Percentiles rank a stretch among this genome's conserved stretches.
phyloP scores from a whole-genome alignment of 2,888 invertebrate genomes.

The Melinaea menophilus region DNA sequence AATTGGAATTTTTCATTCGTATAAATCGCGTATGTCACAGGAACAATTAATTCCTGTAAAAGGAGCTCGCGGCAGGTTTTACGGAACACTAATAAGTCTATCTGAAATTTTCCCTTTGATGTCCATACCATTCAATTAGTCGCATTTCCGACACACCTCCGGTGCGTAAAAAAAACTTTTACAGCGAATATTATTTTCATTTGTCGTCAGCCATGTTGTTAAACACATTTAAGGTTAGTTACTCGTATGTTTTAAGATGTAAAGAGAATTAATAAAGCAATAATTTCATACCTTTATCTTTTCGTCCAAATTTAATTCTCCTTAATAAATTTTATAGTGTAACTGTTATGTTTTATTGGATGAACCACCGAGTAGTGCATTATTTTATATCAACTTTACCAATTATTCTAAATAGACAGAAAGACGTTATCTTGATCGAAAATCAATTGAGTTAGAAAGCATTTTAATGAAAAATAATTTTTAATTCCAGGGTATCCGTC shows the following conservation, averaged over 20 bases:
- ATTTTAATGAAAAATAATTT: too few relatives aligned
- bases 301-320: too few relatives aligned
- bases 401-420: too few relatives aligned
- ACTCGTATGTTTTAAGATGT: background rate
- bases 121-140: constrained; percentile 16
- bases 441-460: too few relatives aligned
- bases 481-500: constrained; percentile 85
- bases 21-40: background rate
- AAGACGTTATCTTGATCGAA: too few relatives aligned
- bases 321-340: too few relatives aligned
- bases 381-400: too few relatives aligned
- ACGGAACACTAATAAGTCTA: constrained; percentile 16
- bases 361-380: too few relatives aligned
- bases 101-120: constrained; percentile 23
- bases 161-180: constrained; percentile 12
- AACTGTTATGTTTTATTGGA: too few relatives aligned
- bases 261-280: background rate
- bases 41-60: constrained; percentile 24
- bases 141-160: constrained; percentile 12
- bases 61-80: constrained; percentile 14
- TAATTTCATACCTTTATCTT: background rate
- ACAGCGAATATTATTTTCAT: too few relatives aligned
- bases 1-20: too few relatives aligned
- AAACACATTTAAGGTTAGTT: constrained; percentile 78
- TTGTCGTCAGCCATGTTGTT: too few relatives aligned